These are phyloP conservation scores for Mycalesis mineus DNA, from an alignment of 2,888 invertebrate species.

Conservation along the genomic window DNA sequence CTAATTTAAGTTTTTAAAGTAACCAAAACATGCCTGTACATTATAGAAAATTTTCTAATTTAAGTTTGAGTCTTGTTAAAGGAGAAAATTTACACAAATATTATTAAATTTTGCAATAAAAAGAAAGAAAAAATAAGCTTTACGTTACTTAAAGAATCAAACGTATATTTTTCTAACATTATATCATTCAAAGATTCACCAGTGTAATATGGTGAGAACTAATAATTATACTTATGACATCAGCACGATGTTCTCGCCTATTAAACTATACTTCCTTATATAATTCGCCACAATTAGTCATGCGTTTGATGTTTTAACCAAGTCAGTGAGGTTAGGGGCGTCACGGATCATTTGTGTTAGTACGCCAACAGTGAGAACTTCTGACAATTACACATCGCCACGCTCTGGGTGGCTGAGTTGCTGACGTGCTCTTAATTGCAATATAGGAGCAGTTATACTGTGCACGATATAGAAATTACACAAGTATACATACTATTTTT, in stretches of 20 bases:
- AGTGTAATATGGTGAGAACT: slow-evolving; percentile 13
- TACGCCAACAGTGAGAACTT: slow-evolving; percentile 1
- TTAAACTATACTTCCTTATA: slow-evolving; percentile 41
- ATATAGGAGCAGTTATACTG: background rate
- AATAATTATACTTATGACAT: slow-evolving; percentile 21
- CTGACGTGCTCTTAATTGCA: background rate
- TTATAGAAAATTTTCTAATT: too few relatives aligned
- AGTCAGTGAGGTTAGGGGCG: slow-evolving; percentile 41
- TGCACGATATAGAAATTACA: background rate
- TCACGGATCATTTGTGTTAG: slow-evolving; percentile 38
- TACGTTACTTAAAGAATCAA: too few relatives aligned
- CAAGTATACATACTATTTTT: too few relatives aligned
- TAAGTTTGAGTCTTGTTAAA: too few relatives aligned
- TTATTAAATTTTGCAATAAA: too few relatives aligned
- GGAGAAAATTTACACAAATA: too few relatives aligned
- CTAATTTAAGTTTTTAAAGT: too few relatives aligned
- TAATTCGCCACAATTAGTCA: slow-evolving; percentile 41
- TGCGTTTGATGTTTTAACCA: slow-evolving; percentile 42
- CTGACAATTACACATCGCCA: background rate
- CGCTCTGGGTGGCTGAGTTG: background rate
- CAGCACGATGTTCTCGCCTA: slow-evolving; percentile 17
- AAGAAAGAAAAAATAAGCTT: too few relatives aligned
- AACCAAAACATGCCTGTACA: too few relatives aligned
- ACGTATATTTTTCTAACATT: too few relatives aligned
- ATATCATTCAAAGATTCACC: too few relatives aligned